These are phyloP conservation scores for Scaptomyza polygonia DNA, from an alignment of 2,888 invertebrate species.

Conservation along the genomic window DNA sequence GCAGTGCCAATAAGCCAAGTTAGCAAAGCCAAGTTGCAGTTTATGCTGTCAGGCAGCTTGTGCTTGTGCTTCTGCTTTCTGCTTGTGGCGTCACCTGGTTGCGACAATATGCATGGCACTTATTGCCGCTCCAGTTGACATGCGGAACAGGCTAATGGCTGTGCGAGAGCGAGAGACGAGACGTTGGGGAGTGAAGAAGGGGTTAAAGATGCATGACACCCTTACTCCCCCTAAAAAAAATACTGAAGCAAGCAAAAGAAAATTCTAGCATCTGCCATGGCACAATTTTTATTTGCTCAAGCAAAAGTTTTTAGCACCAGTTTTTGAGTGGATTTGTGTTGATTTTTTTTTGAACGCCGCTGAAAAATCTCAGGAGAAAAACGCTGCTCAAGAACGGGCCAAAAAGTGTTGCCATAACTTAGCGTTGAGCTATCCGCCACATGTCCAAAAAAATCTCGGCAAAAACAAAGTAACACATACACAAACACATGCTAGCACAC, in stretches of 20 bases:
- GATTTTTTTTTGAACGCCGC: conserved; percentile 29
- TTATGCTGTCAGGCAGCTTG: conserved; percentile 29
- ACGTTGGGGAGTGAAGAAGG: background rate
- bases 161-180: background rate
- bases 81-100: conserved; percentile 60
- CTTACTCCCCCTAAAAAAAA: background rate
- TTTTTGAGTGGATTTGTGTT: conserved; percentile 1
- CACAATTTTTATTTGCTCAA: conserved; percentile 54
- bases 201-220: background rate
- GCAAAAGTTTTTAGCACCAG: conserved; percentile 46
- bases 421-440: conserved; percentile 52
- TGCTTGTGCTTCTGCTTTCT: background rate
- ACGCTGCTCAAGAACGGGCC: conserved; percentile 50
- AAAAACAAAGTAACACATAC: conserved; percentile 23
- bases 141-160: conserved; percentile 47
- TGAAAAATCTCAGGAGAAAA: conserved; percentile 25
- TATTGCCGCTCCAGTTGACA: conserved; percentile 78
- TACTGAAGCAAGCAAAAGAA: background rate
- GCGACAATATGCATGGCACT: conserved; percentile 75
- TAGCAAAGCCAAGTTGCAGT: conserved; percentile 41
- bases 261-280: conserved; percentile 43
- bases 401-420: conserved; percentile 57
- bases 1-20: conserved; percentile 53
- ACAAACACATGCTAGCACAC: conserved; percentile 18
- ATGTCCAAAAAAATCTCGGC: conserved; percentile 67